Percentiles rank a stretch among this genome's conserved stretches.
Evolutionary conservation across 2,888 invertebrate species (phyloP).

Genomic region (Eurytoma adleriae): DNA sequence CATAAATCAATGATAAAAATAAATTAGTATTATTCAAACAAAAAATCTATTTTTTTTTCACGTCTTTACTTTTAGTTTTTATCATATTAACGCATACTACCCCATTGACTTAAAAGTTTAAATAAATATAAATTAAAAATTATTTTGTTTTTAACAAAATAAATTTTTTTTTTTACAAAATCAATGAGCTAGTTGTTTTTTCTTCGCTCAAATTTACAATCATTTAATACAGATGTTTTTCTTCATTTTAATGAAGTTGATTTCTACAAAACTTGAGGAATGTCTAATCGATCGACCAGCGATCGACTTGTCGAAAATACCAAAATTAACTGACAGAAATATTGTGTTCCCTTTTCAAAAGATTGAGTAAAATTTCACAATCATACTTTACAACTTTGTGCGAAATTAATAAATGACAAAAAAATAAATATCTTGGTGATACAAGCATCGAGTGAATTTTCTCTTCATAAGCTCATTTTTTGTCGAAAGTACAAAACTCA

Average conservation of each 20-base stretch:
- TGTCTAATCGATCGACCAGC: constrained; percentile 55
- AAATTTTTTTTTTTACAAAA: background rate
- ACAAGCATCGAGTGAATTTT: constrained; percentile 15
- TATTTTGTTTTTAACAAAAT: background rate
- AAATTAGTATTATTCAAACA: constrained; percentile 26
- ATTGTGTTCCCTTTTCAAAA: background rate
- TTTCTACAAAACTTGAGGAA: constrained; percentile 30
- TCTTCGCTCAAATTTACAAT: constrained; percentile 14
- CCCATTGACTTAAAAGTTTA: too few species aligned
- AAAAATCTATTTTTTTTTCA: constrained; percentile 1
- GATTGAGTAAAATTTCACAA: constrained; percentile 20
- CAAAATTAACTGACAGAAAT: constrained; percentile 1
- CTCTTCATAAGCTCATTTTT: constrained; percentile 17
- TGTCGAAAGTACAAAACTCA: too few species aligned
- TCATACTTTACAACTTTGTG: constrained; percentile 57
- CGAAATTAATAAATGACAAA: constrained; percentile 56
- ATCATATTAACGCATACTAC: too few species aligned
- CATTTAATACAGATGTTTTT: background rate
- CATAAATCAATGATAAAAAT: constrained; percentile 24
- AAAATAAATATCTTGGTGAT: constrained; percentile 54
- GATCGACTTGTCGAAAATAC: constrained; percentile 45
- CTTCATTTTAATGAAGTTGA: constrained; percentile 15
- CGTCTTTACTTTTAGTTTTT: background rate
- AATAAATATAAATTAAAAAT: constrained; percentile 10
- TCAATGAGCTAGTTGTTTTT: background rate